phyloP scores from a whole-genome alignment of 2,113 vertebrate genomes.

The Myanophis thanlyinensis region DNA sequence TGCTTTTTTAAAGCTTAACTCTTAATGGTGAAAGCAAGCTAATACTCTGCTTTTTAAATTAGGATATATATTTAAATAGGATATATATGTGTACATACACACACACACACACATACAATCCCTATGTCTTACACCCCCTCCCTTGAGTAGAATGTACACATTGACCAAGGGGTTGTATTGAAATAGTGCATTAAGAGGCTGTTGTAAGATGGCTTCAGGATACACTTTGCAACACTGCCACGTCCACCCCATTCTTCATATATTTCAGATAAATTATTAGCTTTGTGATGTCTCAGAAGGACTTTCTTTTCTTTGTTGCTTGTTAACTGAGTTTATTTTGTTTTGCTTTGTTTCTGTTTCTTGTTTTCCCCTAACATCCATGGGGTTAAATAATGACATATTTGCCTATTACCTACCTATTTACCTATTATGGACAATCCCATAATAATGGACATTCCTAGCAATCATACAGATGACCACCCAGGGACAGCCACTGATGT shows the following conservation, averaged over 20 bases:
- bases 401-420: neutral
- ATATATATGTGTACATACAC: neutral
- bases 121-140: neutral
- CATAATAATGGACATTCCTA: slow-evolving; percentile 31
- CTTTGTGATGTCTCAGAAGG: slow-evolving; percentile 31
- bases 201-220: slow-evolving; percentile 21
- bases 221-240: slow-evolving; percentile 25
- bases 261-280: slow-evolving; percentile 41
- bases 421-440: neutral
- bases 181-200: slow-evolving; percentile 22
- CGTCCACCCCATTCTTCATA: slow-evolving; percentile 11
- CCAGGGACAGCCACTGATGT: slow-evolving; percentile 38
- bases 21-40: slow-evolving; percentile 54
- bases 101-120: neutral
- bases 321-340: neutral
- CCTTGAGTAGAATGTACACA: slow-evolving; percentile 7
- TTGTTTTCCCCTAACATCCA: neutral
- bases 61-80: too few relatives aligned
- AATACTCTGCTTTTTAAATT: slow-evolving; percentile 47
- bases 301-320: slow-evolving; percentile 1
- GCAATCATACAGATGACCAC: slow-evolving; percentile 48
- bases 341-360: neutral
- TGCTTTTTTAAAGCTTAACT: slow-evolving; percentile 34
- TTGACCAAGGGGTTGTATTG: slow-evolving; percentile 29
- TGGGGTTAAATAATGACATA: slow-evolving; percentile 2